Evolutionary conservation across 37 sponge, comb jelly and placozoan species (phyloP).

Genomic region (Trichoplax adhaerens): DNA sequence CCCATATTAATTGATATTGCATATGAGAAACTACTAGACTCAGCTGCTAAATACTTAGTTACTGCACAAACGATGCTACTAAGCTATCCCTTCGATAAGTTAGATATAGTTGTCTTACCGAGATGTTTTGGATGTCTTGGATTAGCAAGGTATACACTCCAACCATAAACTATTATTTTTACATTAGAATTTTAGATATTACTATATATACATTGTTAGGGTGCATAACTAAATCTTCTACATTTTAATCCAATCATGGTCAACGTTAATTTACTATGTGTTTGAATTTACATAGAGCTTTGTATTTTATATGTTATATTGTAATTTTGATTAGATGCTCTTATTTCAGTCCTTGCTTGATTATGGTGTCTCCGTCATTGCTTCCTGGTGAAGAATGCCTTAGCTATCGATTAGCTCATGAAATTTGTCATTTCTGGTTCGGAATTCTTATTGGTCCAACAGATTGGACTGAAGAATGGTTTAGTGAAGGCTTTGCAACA

Average conservation of each 20-base stretch:
- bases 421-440: conserved; percentile 9
- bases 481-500: conserved; percentile 12
- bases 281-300: no score
- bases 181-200: not conserved
- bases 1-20: no score
- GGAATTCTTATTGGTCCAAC: conserved; percentile 6
- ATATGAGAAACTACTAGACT: no score
- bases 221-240: no score
- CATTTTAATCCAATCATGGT: no score
- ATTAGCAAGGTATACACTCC: conserved; percentile 4
- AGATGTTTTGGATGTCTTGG: conserved; percentile 15
- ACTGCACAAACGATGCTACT: not conserved
- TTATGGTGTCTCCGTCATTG: conserved; percentile 8
- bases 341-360: conserved; percentile 5
- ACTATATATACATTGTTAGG: no score
- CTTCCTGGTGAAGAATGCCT: not conserved
- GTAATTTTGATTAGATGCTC: not conserved
- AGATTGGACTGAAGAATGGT: conserved; percentile 16
- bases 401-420: conserved; percentile 3
- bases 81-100: not conserved
- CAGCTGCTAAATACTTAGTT: no score
- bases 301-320: no score
- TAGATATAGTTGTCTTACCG: conserved; percentile 6
- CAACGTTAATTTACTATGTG: no score
- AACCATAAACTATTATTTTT: conserved; percentile 3